Conservation (phyloP, 2,113 vertebrate species). For the Onychostoma macrolepis region DNA sequence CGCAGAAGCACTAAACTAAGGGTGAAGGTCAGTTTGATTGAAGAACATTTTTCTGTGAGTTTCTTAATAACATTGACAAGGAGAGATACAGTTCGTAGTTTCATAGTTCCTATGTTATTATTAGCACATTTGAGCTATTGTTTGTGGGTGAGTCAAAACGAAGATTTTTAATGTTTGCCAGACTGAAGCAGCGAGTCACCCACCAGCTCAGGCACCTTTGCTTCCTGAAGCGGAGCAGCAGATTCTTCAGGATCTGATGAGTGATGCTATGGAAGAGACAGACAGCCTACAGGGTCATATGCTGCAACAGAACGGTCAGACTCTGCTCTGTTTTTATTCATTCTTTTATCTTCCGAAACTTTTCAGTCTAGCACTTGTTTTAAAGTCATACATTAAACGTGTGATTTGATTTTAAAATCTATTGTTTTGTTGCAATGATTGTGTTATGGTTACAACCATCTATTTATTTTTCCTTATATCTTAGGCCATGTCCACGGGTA, state of each 20-base stretch:
- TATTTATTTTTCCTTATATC: no score
- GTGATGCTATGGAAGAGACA: constrained; percentile 95
- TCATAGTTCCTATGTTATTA: background rate
- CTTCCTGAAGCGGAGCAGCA: constrained; percentile 94
- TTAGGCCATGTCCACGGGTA: no score
- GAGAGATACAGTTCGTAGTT: background rate
- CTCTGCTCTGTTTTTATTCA: background rate
- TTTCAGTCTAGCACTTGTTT: background rate
- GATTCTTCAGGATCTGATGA: constrained; percentile 95
- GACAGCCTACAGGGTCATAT: constrained; percentile 76
- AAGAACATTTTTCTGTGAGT: no score
- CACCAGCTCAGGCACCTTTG: constrained; percentile 75
- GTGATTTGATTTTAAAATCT: no score
- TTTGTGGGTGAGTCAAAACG: background rate
- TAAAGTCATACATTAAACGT: background rate
- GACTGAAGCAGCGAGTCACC: constrained; percentile 75
- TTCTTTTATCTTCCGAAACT: background rate
- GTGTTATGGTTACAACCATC: no score
- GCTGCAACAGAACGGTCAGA: constrained; percentile 80
- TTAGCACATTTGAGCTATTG: background rate
- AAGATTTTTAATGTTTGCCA: constrained; percentile 59
- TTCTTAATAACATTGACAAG: background rate
- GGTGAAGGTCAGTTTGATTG: constrained; percentile 77
- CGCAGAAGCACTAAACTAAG: constrained; percentile 74
- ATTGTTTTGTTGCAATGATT: no score